Evolutionary conservation across 2,113 vertebrate genomes (phyloP).

Genomic region (Guaruba guarouba): DNA sequence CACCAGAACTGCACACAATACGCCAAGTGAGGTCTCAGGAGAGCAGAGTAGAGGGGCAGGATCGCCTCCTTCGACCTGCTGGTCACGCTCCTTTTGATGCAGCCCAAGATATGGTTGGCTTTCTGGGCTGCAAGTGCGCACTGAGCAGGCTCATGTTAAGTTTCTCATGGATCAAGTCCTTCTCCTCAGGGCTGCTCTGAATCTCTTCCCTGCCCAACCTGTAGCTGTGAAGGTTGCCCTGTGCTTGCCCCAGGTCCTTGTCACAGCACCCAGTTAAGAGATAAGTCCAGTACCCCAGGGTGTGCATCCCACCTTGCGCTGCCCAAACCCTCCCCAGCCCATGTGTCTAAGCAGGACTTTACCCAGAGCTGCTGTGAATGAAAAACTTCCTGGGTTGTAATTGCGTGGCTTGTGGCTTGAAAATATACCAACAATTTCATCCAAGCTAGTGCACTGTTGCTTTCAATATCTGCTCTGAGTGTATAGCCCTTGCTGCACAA

Average conservation of each 20-base stretch:
- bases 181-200: not conserved
- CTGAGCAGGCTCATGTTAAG: not conserved
- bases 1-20: no score
- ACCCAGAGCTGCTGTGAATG: not conserved
- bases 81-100: no score
- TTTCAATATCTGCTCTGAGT: not conserved
- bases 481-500: not conserved
- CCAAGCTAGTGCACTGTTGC: not conserved
- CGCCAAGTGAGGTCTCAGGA: no score
- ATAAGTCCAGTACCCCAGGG: accelerated
- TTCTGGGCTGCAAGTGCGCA: not conserved
- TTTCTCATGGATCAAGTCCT: not conserved
- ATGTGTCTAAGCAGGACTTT: accelerated
- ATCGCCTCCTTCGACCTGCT: no score
- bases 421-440: not conserved
- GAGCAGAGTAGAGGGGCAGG: no score
- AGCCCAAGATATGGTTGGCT: not conserved
- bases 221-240: not conserved
- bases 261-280: not conserved
- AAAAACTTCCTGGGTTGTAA: not conserved
- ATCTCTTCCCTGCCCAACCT: not conserved
- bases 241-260: not conserved
- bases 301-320: accelerated
- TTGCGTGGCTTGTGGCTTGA: accelerated
- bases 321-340: not conserved